Evolutionary conservation across 1,140 invertebrate genomes (phyloP).

Genomic region (Heterodera schachtii): DNA sequence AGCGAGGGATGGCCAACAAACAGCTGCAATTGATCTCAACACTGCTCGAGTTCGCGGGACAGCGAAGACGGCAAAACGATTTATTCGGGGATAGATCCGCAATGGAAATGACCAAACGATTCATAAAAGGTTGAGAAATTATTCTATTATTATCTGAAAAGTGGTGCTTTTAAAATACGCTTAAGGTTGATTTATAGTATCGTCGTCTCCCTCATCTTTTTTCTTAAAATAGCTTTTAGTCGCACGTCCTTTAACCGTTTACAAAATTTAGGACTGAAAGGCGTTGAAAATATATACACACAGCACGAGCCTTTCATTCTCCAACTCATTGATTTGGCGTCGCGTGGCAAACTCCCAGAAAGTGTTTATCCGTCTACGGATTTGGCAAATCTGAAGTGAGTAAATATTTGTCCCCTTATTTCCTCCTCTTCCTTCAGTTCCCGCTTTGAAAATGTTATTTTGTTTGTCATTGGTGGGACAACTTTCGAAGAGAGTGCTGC

Average conservation of each 20-base stretch:
- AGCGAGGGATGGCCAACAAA: conserved; percentile 38
- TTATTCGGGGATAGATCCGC: conserved; percentile 61
- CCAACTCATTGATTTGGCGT: conserved; percentile 54
- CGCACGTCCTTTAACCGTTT: no score
- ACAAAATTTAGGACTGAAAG: conserved; percentile 54
- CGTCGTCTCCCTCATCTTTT: neutral
- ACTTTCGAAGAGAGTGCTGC: conserved; percentile 92
- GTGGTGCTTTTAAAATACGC: no score
- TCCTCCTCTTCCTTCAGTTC: conserved; percentile 33
- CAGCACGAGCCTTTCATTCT: conserved; percentile 62
- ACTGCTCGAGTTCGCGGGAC: conserved; percentile 56
- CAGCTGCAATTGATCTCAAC: conserved; percentile 42
- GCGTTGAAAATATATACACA: conserved; percentile 65
- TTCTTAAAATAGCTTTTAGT: neutral
- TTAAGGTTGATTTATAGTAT: neutral
- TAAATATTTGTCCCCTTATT: conserved; percentile 17
- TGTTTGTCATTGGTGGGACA: conserved; percentile 92
- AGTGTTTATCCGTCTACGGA: conserved; percentile 45
- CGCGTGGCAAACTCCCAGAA: conserved; percentile 48
- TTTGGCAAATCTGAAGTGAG: conserved; percentile 35
- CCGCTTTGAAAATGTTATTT: conserved; percentile 80
- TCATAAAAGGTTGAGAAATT: conserved; percentile 56
- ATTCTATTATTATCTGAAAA: no score
- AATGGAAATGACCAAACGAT: conserved; percentile 63
- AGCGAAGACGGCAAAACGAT: conserved; percentile 49